Evolutionary conservation across 2,113 vertebrate species (phyloP).

Genomic region (Equus quagga): DNA sequence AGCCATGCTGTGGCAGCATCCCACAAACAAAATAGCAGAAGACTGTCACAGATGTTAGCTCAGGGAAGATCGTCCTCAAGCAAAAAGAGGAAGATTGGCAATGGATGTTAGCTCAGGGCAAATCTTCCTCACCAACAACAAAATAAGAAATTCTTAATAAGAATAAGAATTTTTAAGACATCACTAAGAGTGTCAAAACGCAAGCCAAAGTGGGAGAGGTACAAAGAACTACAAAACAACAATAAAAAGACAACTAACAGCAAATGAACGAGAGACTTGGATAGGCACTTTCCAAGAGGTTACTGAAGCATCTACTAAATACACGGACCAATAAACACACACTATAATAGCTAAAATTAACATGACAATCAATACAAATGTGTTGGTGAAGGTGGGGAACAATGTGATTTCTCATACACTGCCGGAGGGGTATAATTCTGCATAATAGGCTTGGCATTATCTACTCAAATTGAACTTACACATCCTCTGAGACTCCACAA

Average conservation of each 20-base stretch:
- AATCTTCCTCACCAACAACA: too few relatives aligned
- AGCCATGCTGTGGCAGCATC: too few relatives aligned
- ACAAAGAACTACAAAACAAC: neutral
- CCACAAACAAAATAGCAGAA: too few relatives aligned
- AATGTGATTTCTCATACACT: neutral
- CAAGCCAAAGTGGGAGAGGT: neutral
- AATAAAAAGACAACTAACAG: neutral
- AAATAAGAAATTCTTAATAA: neutral
- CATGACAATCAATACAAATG: fast-evolving
- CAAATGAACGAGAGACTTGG: neutral
- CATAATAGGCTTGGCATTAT: neutral
- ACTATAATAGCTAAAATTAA: neutral
- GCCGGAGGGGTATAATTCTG: fast-evolving
- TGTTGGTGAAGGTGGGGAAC: neutral
- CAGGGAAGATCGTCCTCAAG: too few relatives aligned
- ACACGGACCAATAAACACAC: neutral
- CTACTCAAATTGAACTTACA: neutral
- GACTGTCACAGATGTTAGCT: too few relatives aligned
- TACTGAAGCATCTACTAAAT: neutral
- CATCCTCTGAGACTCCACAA: neutral
- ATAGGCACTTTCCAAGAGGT: neutral
- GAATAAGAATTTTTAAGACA: neutral
- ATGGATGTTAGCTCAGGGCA: too few relatives aligned
- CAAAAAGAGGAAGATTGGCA: too few relatives aligned
- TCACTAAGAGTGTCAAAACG: neutral